Conservation (phyloP, 2,888 invertebrate species). For the Malacosoma neustria region DNA sequence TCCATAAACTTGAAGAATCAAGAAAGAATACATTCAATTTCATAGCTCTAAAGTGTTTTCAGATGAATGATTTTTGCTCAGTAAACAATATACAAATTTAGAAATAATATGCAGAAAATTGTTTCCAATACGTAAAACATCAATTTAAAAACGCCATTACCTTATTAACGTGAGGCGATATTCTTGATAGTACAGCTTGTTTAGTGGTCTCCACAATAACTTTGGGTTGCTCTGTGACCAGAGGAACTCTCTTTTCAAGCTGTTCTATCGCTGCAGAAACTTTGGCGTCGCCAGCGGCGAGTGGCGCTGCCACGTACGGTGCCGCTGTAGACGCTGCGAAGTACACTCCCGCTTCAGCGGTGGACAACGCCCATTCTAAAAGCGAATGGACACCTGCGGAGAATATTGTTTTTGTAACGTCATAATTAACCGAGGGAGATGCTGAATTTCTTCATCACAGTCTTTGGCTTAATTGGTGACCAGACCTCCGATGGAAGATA, state of each 20-base stretch:
- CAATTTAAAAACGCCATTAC: too few relatives aligned
- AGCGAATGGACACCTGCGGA: slow-evolving; percentile 75
- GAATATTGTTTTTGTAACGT: not conserved
- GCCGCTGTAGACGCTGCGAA: slow-evolving; percentile 77
- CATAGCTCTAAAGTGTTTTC: too few relatives aligned
- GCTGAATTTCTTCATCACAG: too few relatives aligned
- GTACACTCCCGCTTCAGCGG: slow-evolving; percentile 78
- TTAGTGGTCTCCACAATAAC: slow-evolving; percentile 74
- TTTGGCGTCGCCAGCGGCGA: slow-evolving; percentile 76
- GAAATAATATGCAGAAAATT: too few relatives aligned
- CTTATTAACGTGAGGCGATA: slow-evolving; percentile 71
- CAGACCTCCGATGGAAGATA: too few relatives aligned
- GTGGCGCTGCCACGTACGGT: slow-evolving; percentile 71
- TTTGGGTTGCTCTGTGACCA: slow-evolving; percentile 79
- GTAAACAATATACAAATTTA: too few relatives aligned
- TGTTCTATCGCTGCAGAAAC: slow-evolving; percentile 79
- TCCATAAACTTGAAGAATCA: too few relatives aligned
- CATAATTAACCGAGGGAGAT: too few relatives aligned
- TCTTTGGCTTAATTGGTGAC: too few relatives aligned
- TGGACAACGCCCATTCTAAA: slow-evolving; percentile 80
- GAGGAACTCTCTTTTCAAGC: slow-evolving; percentile 78
- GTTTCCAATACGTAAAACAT: too few relatives aligned
- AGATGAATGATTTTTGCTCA: too few relatives aligned
- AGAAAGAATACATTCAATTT: too few relatives aligned
- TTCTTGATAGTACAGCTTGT: slow-evolving; percentile 71